Evolutionary conservation across 2,888 invertebrate species (phyloP), one percentile per base, ranked within the genome.

Genomic region (Caradrina kadenii): DNA sequence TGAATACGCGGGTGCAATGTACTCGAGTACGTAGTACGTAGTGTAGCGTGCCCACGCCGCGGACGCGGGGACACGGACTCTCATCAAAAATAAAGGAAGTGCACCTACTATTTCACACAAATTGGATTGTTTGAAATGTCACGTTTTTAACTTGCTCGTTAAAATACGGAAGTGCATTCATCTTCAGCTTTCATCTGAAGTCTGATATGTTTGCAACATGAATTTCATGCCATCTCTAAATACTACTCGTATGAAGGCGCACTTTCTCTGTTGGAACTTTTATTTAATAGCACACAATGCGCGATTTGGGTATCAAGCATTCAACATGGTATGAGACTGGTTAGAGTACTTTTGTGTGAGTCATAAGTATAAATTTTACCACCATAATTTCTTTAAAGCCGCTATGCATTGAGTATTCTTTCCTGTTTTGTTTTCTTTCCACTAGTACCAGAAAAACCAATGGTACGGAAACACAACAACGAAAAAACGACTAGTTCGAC

Each of bases 1-100:
- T 93, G 91, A 93, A 91, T 91, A 92, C 88, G 88, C 86, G 87
- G 81, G 85, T 86, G 85, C 88, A 88, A 87, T 84, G 86, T 84
- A 81, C 68, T 81, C 75, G 59, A 65, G 72, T 62, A 72, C 59
- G 61, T 60, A 62, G 45, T 74, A 75, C 60, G 72, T 63, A 73
- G 62, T 77, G 68, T 67, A 59, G 71, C 66, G 66, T 64, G 76
- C 53, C 45, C 63, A 49, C 58, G 53, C 39, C 61, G 64, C 63
- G 73, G 69, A 73, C 82, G 71, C 60, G 73, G 68, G 73, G 80
- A 80, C 76, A 68, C 63, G 50, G 64, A 80, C 78, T 76, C 73
- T 79, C 72, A 78, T 84, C 76, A 82, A 78, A 84, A 80, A 75
- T 82, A 80, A 80, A 82, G 67, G 63, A 76, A 71, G 39, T 71